These are phyloP conservation scores for Gyps fulvus DNA, from an alignment of 2,113 vertebrate species.

Conservation along the genomic window DNA sequence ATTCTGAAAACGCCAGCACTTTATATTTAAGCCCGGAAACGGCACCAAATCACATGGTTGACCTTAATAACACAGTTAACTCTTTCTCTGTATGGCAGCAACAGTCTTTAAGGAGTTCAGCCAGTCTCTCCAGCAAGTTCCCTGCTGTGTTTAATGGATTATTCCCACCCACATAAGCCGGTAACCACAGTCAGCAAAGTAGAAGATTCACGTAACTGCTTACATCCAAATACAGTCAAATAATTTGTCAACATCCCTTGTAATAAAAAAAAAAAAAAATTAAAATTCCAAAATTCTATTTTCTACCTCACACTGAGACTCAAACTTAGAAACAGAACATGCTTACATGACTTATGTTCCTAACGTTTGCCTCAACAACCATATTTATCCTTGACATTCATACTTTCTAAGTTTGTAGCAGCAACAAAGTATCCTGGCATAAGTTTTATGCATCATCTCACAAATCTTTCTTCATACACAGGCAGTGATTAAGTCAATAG, in stretches of 20 bases:
- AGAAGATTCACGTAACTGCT: neutral
- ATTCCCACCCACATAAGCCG: neutral
- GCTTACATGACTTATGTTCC: neutral
- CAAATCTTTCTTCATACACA: neutral
- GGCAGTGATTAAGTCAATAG: neutral
- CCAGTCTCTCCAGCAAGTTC: neutral
- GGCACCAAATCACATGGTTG: neutral
- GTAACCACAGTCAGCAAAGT: neutral
- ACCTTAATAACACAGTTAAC: neutral
- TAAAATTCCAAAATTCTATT: neutral
- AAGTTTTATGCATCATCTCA: neutral
- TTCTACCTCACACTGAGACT: neutral
- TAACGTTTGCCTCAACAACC: neutral
- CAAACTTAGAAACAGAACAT: neutral
- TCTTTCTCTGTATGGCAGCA: neutral
- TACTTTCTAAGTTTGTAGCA: neutral
- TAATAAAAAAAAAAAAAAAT: neutral
- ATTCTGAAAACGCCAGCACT: neutral
- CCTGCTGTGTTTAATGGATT: neutral
- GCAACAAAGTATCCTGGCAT: neutral
- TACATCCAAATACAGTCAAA: neutral
- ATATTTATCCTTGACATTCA: neutral
- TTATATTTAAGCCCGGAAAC: neutral
- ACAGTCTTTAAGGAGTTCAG: neutral
- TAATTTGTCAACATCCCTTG: neutral